Conservation (phyloP, 2,888 invertebrate species). For the Polydrusus tereticollis region DNA sequence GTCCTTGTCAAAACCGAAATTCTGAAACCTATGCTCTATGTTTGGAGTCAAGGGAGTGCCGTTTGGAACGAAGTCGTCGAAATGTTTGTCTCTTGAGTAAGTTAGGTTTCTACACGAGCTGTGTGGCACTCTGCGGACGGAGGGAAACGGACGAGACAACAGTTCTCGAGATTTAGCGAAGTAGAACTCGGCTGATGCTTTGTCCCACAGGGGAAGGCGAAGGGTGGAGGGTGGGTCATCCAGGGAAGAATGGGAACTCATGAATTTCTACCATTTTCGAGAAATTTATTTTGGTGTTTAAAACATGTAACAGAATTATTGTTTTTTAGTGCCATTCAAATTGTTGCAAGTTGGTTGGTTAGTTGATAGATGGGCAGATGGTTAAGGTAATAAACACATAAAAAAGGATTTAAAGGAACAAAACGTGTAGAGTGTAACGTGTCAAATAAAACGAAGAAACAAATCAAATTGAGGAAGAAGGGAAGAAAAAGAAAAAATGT, state of each 20-base stretch:
- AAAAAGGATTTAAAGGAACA: conserved; percentile 33
- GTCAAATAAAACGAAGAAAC: conserved; percentile 41
- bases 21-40: conserved; percentile 59
- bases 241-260: conserved; percentile 69
- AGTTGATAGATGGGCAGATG: conserved; percentile 1
- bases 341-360: neutral
- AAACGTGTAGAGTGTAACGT: conserved; percentile 22
- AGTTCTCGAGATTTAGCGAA: conserved; percentile 80
- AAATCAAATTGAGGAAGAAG: conserved; percentile 48
- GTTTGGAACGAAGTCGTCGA: conserved; percentile 42
- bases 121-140: conserved; percentile 57
- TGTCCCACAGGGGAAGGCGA: conserved; percentile 78
- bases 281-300: conserved; percentile 18
- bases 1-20: conserved; percentile 60
- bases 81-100: conserved; percentile 25
- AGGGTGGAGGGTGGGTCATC: conserved; percentile 67
- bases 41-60: conserved; percentile 47
- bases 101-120: conserved; percentile 64
- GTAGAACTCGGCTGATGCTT: conserved; percentile 80
- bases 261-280: conserved; percentile 48
- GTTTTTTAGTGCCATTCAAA: neutral
- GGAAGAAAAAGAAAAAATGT: conserved; percentile 53
- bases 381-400: conserved; percentile 40
- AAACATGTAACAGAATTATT: too few species aligned
- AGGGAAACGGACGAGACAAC: conserved; percentile 72